phyloP scores from a whole-genome alignment of 2,888 invertebrate species.

The Ormia ochracea region DNA sequence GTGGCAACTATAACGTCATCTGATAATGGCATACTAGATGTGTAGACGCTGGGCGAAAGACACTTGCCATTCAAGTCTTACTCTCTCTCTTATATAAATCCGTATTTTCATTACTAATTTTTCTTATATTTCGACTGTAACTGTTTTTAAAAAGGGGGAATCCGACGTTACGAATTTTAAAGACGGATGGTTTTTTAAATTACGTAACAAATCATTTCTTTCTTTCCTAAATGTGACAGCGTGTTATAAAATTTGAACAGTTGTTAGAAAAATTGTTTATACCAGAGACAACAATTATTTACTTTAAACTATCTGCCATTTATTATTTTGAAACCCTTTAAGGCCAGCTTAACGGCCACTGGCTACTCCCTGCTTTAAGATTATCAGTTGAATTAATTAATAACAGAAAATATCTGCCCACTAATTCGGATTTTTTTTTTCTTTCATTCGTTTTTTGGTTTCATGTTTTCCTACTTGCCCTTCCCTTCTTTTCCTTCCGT shows the following conservation, averaged over 20 bases:
- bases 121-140: no score
- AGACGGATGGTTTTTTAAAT: no score
- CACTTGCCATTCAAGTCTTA: no score
- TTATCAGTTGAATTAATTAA: not conserved
- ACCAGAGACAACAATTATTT: not conserved
- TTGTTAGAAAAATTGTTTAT: not conserved
- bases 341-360: not conserved
- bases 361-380: not conserved
- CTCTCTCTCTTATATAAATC: no score
- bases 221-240: not conserved
- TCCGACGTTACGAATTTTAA: no score
- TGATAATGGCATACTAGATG: no score
- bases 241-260: not conserved
- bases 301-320: not conserved
- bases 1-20: no score
- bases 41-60: no score
- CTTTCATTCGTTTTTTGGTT: not conserved
- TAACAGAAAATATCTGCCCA: constrained; percentile 67
- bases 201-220: no score
- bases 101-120: no score
- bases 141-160: no score
- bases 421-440: constrained; percentile 47
- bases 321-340: not conserved
- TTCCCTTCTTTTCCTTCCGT: constrained; percentile 17
- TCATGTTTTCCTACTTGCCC: not conserved